Percentiles rank a stretch among this genome's conserved stretches.
Conservation (phyloP, 37 sponge, comb jelly and placozoan species). For the Hexactinellida sp. region DNA sequence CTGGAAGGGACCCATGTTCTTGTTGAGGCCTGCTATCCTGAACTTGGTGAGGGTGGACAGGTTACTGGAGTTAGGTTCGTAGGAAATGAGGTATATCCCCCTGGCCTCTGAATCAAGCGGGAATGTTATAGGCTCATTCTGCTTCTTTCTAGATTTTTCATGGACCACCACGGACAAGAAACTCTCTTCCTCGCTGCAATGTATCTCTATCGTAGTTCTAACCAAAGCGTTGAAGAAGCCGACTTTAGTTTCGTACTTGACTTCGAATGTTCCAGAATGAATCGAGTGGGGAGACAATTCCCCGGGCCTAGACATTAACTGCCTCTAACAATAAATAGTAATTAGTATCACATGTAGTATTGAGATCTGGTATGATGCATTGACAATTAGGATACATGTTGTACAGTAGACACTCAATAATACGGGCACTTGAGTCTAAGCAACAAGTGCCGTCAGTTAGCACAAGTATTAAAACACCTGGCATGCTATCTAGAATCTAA, state of each 20-base stretch:
- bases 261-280: not conserved
- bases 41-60: not conserved
- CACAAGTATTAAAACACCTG: too few species aligned
- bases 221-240: not conserved
- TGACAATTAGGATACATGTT: too few species aligned
- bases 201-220: not conserved
- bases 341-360: too few species aligned
- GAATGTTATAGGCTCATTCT: not conserved
- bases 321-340: too few species aligned
- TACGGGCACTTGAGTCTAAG: too few species aligned
- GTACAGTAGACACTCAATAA: too few species aligned
- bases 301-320: not conserved
- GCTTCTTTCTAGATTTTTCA: not conserved
- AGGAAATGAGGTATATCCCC: not conserved
- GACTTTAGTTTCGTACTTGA: constrained; percentile 1
- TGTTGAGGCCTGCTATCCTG: not conserved
- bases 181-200: not conserved
- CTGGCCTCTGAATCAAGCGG: not conserved
- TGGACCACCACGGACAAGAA: not conserved
- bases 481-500: too few species aligned
- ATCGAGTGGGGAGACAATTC: not conserved
- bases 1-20: not conserved
- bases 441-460: too few species aligned
- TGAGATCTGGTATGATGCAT: too few species aligned
- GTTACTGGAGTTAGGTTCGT: not conserved